Percentiles rank a stretch among this genome's conserved stretches.
Evolutionary conservation across 2,113 vertebrate species (phyloP).

Genomic region (Gavialis gangeticus): DNA sequence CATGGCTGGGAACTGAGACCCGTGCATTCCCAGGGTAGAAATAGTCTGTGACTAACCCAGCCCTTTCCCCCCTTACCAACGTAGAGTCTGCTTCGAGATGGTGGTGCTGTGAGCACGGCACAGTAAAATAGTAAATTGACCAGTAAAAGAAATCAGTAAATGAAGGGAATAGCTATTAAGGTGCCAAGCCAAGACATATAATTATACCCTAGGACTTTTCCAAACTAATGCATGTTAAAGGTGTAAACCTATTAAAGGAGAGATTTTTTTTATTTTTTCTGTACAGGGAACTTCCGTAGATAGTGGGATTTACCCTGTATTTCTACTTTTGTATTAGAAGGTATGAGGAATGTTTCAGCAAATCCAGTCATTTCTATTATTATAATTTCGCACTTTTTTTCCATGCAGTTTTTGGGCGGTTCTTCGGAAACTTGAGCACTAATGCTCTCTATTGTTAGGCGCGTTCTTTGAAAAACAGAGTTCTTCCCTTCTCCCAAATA

Average conservation of each 20-base stretch:
- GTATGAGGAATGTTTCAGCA: constrained; percentile 63
- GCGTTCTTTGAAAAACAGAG: constrained; percentile 66
- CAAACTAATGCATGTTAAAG: constrained; percentile 74
- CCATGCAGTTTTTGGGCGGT: constrained; percentile 41
- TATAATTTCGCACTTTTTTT: constrained; percentile 59
- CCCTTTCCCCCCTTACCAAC: background rate
- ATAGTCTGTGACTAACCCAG: background rate
- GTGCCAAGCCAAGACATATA: constrained; percentile 69
- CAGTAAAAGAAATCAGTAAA: constrained; percentile 74
- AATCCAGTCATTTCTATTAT: constrained; percentile 73
- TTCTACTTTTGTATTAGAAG: constrained; percentile 71
- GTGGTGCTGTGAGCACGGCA: constrained; percentile 6
- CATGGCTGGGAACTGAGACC: background rate
- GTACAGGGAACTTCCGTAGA: constrained; percentile 66
- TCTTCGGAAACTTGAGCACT: constrained; percentile 70
- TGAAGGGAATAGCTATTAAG: constrained; percentile 73
- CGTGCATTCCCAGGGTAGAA: background rate
- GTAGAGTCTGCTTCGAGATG: background rate
- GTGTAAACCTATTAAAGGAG: constrained; percentile 75
- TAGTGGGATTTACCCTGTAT: constrained; percentile 72
- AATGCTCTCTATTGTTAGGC: constrained; percentile 68
- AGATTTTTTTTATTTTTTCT: constrained; percentile 49
- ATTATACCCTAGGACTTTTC: constrained; percentile 71
- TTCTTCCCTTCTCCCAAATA: constrained; percentile 62
- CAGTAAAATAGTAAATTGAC: constrained; percentile 70